Evolutionary conservation across 2,113 vertebrate species (phyloP).

Genomic region (Willisornis vidua): DNA sequence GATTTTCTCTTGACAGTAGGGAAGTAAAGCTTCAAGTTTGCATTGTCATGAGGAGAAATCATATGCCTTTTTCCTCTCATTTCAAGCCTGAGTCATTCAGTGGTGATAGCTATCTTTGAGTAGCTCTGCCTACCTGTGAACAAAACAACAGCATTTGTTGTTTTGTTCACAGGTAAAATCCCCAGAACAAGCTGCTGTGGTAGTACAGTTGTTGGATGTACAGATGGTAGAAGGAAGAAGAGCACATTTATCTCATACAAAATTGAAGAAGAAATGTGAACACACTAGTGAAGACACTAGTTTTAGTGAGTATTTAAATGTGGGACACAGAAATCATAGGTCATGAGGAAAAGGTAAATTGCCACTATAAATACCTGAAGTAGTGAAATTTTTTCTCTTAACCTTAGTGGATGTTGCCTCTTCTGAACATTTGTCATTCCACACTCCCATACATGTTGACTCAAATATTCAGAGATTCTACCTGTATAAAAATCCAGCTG

Average conservation of each 20-base stretch:
- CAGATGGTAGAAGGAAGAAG: neutral
- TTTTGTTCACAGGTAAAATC: neutral
- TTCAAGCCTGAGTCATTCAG: neutral
- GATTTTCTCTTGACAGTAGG: neutral
- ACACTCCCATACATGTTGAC: fast-evolving
- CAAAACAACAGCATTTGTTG: neutral
- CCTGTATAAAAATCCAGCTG: neutral
- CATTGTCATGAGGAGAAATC: neutral
- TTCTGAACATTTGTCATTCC: neutral
- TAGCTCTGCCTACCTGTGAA: neutral
- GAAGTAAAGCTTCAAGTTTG: neutral
- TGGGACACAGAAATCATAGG: neutral
- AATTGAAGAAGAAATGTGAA: neutral
- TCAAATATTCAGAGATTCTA: neutral
- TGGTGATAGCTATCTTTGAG: neutral
- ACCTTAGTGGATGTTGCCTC: neutral
- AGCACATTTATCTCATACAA: neutral
- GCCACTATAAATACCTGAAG: neutral
- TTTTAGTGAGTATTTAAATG: neutral
- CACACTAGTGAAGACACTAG: neutral
- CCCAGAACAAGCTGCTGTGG: neutral
- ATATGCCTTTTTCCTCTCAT: neutral
- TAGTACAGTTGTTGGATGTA: neutral
- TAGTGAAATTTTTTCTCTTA: neutral
- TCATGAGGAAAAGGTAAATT: neutral